phyloP scores from a whole-genome alignment of 1,140 invertebrate species.

The Monochamus saltuarius region DNA sequence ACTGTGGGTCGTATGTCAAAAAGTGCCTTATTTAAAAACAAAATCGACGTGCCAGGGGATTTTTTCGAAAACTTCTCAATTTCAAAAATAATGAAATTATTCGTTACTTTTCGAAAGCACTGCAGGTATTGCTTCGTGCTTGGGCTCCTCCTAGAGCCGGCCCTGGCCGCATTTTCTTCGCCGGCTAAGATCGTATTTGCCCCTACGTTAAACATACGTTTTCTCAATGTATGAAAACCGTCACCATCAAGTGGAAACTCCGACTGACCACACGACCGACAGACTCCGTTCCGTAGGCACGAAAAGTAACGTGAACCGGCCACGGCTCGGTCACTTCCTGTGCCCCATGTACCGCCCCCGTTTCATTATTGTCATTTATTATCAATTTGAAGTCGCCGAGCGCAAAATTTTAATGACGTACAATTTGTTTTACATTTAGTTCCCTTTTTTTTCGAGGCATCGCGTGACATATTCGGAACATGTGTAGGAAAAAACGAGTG shows the following conservation, averaged over 20 bases:
- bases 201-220: too few species aligned
- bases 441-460: constrained; percentile 25
- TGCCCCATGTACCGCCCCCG: constrained; percentile 40
- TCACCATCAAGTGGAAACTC: constrained; percentile 6
- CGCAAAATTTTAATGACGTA: constrained; percentile 51
- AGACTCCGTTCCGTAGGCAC: not conserved
- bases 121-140: too few species aligned
- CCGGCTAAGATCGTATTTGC: too few species aligned
- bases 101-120: too few species aligned
- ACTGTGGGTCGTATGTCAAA: too few species aligned
- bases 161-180: too few species aligned
- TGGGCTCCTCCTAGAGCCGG: too few species aligned
- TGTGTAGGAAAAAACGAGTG: constrained; percentile 24
- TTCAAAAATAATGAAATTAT: too few species aligned
- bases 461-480: constrained; percentile 27
- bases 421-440: constrained; percentile 48
- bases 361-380: constrained; percentile 52
- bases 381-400: constrained; percentile 47
- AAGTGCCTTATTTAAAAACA: too few species aligned
- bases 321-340: constrained; percentile 43
- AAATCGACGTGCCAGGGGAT: too few species aligned
- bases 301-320: constrained; percentile 4
- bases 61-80: too few species aligned
- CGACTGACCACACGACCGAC: constrained; percentile 2
- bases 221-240: too few species aligned